A percentile compares a stretch with the other conserved stretches of the same genome.
Evolutionary conservation across 2,113 vertebrate genomes (phyloP).

Genomic region (Neogale vison): DNA sequence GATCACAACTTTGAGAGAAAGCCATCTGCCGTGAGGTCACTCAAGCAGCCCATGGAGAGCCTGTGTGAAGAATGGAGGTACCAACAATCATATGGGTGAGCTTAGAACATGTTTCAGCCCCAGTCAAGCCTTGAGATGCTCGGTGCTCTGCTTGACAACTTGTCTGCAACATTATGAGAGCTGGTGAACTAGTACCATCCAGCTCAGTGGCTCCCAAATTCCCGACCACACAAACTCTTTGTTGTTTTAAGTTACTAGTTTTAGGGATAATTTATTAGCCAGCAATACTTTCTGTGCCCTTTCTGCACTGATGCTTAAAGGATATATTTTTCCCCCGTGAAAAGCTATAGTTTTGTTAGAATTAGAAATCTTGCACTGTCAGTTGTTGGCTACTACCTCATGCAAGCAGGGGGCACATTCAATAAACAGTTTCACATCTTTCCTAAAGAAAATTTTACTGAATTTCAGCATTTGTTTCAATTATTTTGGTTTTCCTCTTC

Average conservation of each 20-base stretch:
- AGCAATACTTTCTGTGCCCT: background rate
- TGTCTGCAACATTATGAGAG: background rate
- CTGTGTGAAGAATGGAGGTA: background rate
- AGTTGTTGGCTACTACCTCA: background rate
- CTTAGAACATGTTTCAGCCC: background rate
- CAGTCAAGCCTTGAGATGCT: background rate
- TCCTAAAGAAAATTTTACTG: background rate
- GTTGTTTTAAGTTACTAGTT: background rate
- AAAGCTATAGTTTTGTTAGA: background rate
- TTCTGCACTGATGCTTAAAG: background rate
- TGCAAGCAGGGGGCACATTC: background rate
- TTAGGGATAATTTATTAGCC: background rate
- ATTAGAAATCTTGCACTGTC: background rate
- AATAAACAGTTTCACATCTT: background rate
- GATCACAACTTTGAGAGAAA: background rate
- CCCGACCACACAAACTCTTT: background rate
- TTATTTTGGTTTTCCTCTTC: background rate
- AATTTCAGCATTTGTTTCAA: background rate
- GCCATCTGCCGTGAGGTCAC: background rate
- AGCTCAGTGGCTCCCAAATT: background rate
- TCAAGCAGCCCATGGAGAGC: background rate
- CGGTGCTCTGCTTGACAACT: background rate
- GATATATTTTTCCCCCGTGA: background rate
- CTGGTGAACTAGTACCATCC: background rate
- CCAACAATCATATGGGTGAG: background rate